Evolutionary conservation across 2,797 vertebrate species (phyloP).

Genomic region (Lepus townsendii): DNA sequence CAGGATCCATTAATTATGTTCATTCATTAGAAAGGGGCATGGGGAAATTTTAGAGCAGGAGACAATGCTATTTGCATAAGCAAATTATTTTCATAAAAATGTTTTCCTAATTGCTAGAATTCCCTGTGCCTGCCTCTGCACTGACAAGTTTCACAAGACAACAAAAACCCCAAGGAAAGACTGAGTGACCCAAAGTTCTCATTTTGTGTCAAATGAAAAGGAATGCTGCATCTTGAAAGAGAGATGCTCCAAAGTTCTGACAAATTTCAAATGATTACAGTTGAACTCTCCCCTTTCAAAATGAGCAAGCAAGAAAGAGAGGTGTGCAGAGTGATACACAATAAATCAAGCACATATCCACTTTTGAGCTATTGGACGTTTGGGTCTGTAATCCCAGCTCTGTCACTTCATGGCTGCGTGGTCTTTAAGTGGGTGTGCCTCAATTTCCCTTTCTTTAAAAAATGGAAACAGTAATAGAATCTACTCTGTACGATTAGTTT

Average conservation of each 20-base stretch:
- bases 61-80: conserved; percentile 14
- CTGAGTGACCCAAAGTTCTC: background rate
- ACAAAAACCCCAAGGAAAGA: background rate
- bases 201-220: conserved; percentile 29
- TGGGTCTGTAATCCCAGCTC: background rate
- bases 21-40: background rate
- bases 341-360: background rate
- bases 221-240: background rate
- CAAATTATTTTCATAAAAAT: background rate
- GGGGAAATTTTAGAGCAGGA: background rate
- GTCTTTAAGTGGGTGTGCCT: background rate
- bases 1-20: conserved; percentile 10
- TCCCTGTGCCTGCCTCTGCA: background rate
- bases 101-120: background rate
- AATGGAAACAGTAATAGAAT: background rate
- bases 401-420: background rate
- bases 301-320: background rate
- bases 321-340: background rate
- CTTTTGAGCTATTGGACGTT: background rate
- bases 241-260: background rate
- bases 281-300: background rate
- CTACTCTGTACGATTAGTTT: background rate
- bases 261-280: background rate
- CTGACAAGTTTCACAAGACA: background rate
- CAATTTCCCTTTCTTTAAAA: background rate